Evolutionary conservation across 1,140 invertebrate genomes (phyloP), one percentile per base, ranked within the genome.

Genomic region (Apis cerana): DNA sequence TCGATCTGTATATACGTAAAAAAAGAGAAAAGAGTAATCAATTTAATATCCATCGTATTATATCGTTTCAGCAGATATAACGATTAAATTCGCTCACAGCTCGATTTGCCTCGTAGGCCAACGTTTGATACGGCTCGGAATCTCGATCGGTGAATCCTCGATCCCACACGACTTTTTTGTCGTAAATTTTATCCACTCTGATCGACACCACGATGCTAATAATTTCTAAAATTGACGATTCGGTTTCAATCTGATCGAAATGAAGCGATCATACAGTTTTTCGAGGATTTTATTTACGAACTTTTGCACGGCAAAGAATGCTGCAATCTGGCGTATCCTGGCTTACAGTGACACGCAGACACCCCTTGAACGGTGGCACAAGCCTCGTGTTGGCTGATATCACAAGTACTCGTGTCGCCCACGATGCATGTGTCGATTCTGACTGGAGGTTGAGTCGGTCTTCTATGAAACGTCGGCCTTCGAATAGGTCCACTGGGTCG

Each of bases 401-500:
- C 97, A 89, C 98, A 99, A 0, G 98, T 98, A n/a, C 97, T 96
- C 86, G 98, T 97, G 86, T 99, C 98, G 4, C 98, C 98, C 2
- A 98, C 98, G 48, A 98, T 98, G 89, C 98, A 99, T 15, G 98
- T 99, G 92, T 99, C 98, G 78, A 99, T 99, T 88, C 98, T 95
- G 0, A 97, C 96, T 0, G 96, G 95, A 27, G 96, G 96, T 83
- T 96, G 96, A 0, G 94, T 95, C 5, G 96, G 95, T 85, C 95
- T 93, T 86, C 95, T 93, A 3, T 94, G 93, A 86, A 94, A 96
- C 21, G 93, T 91, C 1, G 95, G 95, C 75, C 95, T 89, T 64
- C 90, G 94, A 82, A 77, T 80, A 21, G 90, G 74, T 43, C 43
- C 86, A 54, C 70, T 91, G 0, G 93, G 89, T 11, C 90, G 72